Evolutionary conservation across 1,140 invertebrate species (phyloP), one percentile per base, ranked within the genome.

Genomic region (Homarus americanus): DNA sequence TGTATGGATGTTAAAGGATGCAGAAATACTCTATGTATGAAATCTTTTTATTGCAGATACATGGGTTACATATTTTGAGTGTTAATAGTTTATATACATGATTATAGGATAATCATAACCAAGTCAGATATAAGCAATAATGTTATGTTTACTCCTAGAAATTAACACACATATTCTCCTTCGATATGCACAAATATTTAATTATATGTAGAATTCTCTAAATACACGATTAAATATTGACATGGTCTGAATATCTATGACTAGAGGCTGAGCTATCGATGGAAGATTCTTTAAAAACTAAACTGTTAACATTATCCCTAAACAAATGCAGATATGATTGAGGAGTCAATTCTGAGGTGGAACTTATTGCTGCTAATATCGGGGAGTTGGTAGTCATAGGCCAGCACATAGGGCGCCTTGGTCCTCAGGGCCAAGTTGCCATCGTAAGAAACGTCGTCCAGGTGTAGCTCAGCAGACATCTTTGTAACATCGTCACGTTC

Each of bases 321-420:
- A 28, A 69, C 63, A 69, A 69, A 69, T 69, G n/a, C 63, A 69
- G 63, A 69, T 9, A 87, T 34, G 75, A 87, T 80, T 12, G 85
- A 87, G n/a, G 85, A 87, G 44, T 87, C 85, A 2, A 76, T 87
- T 44, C 85, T 75, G 1, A 87, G 85, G 28, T 87, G 85, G 85
- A 87, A 87, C 38, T 40, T 58, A 17, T 41, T 63, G 20, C 15
- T 15, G 49, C 41, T 58, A 15, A 20, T 58, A 36, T 63, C 24
- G 34, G 32, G 10, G 24, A 79, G 53, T 53, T 69, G 36, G 75
- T 79, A 87, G 10, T 69, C 44, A 32, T 75, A 90, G 7, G 84
- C 78, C 34, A 92, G 41, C 41, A 87, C 91, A 28, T 92, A 92
- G 9, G 91, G 91, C 34, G 91, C 91, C 40, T 83, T 92, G 32